These are phyloP conservation scores for Potorous gilbertii DNA, from an alignment of 2,797 vertebrate genomes.

Conservation along the genomic window DNA sequence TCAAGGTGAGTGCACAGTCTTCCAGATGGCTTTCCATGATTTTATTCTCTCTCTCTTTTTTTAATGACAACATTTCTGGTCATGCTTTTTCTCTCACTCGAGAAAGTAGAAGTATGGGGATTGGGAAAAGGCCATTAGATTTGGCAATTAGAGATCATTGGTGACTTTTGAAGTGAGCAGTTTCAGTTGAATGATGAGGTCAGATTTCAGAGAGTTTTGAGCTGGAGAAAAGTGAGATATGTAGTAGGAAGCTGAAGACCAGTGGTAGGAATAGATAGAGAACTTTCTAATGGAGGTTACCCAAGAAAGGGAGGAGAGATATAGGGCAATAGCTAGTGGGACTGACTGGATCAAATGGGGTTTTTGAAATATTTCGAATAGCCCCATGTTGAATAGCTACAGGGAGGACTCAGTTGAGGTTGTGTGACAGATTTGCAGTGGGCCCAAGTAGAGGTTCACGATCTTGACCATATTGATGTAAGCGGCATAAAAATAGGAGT, in stretches of 20 bases:
- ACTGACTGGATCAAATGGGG: neutral
- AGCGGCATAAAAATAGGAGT: neutral
- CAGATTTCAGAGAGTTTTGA: neutral
- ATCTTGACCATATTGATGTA: neutral
- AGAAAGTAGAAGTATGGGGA: neutral
- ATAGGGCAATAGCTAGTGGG: neutral
- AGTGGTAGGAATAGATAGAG: neutral
- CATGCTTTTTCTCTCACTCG: constrained; percentile 23
- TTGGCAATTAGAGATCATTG: neutral
- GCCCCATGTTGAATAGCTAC: too few species aligned
- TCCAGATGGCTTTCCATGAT: neutral
- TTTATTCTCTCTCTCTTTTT: constrained; percentile 10
- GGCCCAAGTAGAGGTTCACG: neutral
- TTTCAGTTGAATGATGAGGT: neutral
- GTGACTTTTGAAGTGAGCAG: neutral
- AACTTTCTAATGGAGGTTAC: neutral
- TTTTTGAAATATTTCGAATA: neutral
- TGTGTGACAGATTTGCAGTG: neutral
- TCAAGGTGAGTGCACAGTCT: constrained; percentile 40
- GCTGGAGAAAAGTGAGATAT: neutral
- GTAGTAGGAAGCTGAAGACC: neutral
- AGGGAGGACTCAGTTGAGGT: neutral
- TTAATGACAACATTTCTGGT: constrained; percentile 40
- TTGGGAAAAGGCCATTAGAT: neutral
- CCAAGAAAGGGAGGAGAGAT: neutral